Percentiles rank a stretch among this genome's conserved stretches.
Evolutionary conservation across 2,797 vertebrate species (phyloP).

Genomic region (Salmo trutta): DNA sequence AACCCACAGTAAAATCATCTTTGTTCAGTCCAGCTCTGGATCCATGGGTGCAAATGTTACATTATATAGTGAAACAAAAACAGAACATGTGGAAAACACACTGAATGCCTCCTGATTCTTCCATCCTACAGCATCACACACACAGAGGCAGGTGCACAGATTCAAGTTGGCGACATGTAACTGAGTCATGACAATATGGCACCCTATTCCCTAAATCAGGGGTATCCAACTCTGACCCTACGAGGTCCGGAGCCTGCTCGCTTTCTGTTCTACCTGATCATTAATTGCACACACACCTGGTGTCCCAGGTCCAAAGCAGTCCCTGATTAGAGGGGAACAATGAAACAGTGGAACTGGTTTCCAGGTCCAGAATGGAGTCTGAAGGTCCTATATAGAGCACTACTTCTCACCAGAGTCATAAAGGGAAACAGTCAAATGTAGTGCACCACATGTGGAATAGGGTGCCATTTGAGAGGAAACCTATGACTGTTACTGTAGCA

Average conservation of each 20-base stretch:
- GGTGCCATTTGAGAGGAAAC: not conserved
- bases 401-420: not conserved
- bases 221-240: no score
- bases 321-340: no score
- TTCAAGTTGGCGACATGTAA: not conserved
- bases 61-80: slow-evolving; percentile 38
- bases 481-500: not conserved
- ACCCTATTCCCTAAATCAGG: not conserved
- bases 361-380: no score
- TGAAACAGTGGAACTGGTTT: no score
- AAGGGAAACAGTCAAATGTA: not conserved
- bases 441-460: not conserved
- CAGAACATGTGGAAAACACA: slow-evolving; percentile 9
- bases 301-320: no score
- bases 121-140: slow-evolving; percentile 22
- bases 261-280: no score
- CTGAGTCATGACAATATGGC: not conserved
- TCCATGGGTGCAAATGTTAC: slow-evolving; percentile 33
- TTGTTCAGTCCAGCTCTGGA: slow-evolving; percentile 55
- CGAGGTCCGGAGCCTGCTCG: no score
- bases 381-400: no score
- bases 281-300: no score
- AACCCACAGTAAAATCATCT: slow-evolving; percentile 28
- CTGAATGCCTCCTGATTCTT: slow-evolving; percentile 11
- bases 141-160: slow-evolving; percentile 15